A percentile compares a stretch with the other conserved stretches of the same genome.
Conservation (phyloP, 2,113 vertebrate genomes). For the Neotoma lepida region DNA sequence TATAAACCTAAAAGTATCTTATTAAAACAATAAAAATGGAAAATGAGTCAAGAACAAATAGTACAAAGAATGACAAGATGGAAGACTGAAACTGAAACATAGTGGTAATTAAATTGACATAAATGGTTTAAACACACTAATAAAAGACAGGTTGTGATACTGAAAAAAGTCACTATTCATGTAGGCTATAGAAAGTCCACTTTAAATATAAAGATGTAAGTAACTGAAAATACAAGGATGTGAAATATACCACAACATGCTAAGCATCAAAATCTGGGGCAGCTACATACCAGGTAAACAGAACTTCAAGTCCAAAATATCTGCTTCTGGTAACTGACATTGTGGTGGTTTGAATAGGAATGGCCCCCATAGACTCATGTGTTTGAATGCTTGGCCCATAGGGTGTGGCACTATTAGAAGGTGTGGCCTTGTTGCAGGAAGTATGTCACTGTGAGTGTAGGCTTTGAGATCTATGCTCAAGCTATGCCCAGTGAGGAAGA, state of each 20-base stretch:
- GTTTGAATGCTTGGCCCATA: too few relatives aligned
- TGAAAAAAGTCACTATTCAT: neutral
- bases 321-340: too few relatives aligned
- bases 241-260: neutral
- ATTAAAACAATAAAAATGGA: neutral
- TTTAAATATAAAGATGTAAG: slow-evolving; percentile 8
- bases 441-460: too few relatives aligned
- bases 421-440: too few relatives aligned
- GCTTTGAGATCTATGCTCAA: too few relatives aligned
- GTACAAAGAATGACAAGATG: neutral
- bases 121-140: neutral
- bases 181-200: neutral
- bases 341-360: too few relatives aligned
- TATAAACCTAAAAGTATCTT: neutral
- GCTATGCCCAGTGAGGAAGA: too few relatives aligned
- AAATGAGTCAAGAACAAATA: neutral
- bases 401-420: too few relatives aligned
- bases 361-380: too few relatives aligned
- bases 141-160: neutral
- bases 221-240: neutral
- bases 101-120: neutral
- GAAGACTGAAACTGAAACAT: neutral
- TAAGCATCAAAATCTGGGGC: too few relatives aligned
- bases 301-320: too few relatives aligned
- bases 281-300: too few relatives aligned